A percentile compares a stretch with the other conserved stretches of the same genome.
phyloP scores from a whole-genome alignment of 2,113 vertebrate species.

The Tyrannus savana region DNA sequence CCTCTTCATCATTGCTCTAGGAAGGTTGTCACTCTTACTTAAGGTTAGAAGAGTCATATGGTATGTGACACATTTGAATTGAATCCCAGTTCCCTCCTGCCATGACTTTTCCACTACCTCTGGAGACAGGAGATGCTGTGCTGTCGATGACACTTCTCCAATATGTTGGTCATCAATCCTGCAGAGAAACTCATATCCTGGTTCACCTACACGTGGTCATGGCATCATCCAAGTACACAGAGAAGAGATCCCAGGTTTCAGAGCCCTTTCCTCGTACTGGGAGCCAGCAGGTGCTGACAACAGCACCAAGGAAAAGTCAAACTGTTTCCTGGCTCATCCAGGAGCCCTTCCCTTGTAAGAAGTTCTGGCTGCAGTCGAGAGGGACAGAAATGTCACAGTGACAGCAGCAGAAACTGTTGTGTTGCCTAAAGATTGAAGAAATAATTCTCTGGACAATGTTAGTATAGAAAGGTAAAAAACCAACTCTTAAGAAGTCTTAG shows the following conservation, averaged over 20 bases:
- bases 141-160: not conserved
- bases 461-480: too few species aligned
- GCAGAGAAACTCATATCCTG: not conserved
- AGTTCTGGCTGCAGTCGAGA: not conserved
- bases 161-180: fast-evolving
- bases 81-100: not conserved
- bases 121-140: not conserved
- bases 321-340: not conserved
- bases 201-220: not conserved
- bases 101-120: not conserved
- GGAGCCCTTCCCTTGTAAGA: not conserved
- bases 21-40: not conserved
- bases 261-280: too few species aligned
- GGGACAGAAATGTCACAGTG: not conserved
- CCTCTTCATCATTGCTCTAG: not conserved
- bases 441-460: too few species aligned
- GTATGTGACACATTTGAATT: fast-evolving
- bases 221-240: too few species aligned
- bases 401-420: not conserved
- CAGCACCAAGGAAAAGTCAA: not conserved
- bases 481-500: too few species aligned
- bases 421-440: too few species aligned
- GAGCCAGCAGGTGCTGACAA: not conserved
- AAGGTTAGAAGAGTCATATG: not conserved
- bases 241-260: not conserved